phyloP scores from a whole-genome alignment of 2,797 vertebrate species.

The Pantherophis alleghaniensis region DNA sequence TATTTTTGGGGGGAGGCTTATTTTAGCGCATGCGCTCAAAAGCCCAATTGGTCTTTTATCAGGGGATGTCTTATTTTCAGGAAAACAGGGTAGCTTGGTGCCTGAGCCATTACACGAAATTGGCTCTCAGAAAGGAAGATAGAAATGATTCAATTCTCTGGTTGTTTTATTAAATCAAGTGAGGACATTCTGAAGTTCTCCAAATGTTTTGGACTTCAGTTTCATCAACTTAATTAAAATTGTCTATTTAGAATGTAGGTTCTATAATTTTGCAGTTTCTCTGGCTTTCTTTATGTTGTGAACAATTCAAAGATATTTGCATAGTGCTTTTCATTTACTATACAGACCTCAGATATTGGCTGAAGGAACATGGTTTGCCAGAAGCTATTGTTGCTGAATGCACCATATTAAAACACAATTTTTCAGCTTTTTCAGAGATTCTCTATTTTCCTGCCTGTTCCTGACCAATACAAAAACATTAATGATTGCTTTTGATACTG shows the following conservation, averaged over 20 bases:
- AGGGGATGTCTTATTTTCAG: too few relatives aligned
- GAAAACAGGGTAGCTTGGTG: not conserved
- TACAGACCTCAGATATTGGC: not conserved
- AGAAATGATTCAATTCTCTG: not conserved
- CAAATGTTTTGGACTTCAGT: not conserved
- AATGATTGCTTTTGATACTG: slow-evolving; percentile 50
- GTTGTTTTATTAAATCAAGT: not conserved
- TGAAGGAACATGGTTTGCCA: not conserved
- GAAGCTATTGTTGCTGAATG: not conserved
- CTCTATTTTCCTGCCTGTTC: not conserved
- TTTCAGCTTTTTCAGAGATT: not conserved
- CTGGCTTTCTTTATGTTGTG: not conserved
- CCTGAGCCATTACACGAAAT: not conserved
- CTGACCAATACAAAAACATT: slow-evolving; percentile 51
- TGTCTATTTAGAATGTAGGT: not conserved
- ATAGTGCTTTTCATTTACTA: not conserved
- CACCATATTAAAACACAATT: not conserved
- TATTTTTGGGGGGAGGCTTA: too few relatives aligned
- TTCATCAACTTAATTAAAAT: not conserved
- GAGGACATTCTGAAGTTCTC: not conserved
- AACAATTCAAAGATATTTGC: not conserved
- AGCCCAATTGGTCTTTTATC: too few relatives aligned
- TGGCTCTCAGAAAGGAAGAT: not conserved
- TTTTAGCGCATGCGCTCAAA: too few relatives aligned
- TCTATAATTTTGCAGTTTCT: not conserved